These are phyloP conservation scores for Eurosta solidaginis DNA, from an alignment of 1,140 invertebrate species.

Conservation along the genomic window DNA sequence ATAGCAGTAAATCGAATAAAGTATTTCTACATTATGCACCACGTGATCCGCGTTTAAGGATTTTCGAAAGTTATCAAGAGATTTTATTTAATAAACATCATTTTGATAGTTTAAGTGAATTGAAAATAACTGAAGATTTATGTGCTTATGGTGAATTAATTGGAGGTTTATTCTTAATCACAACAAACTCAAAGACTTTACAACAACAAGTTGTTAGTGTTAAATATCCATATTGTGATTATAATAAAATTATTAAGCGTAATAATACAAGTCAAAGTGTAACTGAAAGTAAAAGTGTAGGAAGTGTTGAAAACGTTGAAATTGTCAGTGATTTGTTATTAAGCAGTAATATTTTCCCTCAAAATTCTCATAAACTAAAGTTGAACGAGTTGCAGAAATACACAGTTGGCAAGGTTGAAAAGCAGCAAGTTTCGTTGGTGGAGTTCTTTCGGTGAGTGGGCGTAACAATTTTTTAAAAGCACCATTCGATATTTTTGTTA, in stretches of 20 bases:
- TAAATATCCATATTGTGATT: slow-evolving; percentile 16
- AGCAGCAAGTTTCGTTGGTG: no score
- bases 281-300: not conserved
- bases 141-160: slow-evolving; percentile 58
- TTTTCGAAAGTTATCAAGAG: slow-evolving; percentile 36
- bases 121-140: slow-evolving; percentile 56
- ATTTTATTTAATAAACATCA: slow-evolving; percentile 42
- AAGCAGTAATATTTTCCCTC: not conserved
- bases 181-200: not conserved
- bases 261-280: not conserved
- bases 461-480: no score
- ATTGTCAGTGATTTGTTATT: not conserved
- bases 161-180: slow-evolving; percentile 37
- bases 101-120: slow-evolving; percentile 39
- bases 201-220: not conserved
- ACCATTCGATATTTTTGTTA: no score
- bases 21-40: slow-evolving; percentile 56
- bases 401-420: not conserved
- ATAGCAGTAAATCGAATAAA: slow-evolving; percentile 58
- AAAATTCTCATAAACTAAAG: not conserved
- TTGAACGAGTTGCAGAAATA: not conserved
- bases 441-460: no score
- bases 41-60: slow-evolving; percentile 57
- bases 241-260: not conserved
- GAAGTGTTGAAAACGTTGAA: not conserved